Evolutionary conservation across 2,113 vertebrate genomes (phyloP).

Genomic region (Rattus rattus): DNA sequence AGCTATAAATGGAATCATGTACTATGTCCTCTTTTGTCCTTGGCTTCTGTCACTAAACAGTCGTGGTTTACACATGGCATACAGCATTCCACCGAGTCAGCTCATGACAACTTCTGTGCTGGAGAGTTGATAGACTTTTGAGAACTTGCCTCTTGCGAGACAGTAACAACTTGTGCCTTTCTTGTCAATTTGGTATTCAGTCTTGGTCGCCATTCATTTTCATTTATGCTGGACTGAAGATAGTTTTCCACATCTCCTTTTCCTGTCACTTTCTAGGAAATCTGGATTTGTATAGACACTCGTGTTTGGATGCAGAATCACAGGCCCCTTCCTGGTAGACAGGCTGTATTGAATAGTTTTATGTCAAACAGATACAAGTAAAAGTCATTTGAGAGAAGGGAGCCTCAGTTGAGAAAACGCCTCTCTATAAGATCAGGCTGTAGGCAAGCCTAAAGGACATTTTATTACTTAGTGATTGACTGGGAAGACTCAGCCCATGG

Average conservation of each 20-base stretch:
- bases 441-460: neutral
- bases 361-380: neutral
- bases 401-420: neutral
- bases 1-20: constrained; percentile 11
- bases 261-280: neutral
- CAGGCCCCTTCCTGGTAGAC: neutral
- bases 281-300: neutral
- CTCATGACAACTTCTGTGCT: neutral
- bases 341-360: neutral
- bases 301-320: neutral
- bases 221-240: neutral
- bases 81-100: neutral
- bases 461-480: neutral
- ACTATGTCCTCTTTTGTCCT: neutral
- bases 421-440: neutral
- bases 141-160: neutral
- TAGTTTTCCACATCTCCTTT: neutral
- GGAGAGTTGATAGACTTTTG: neutral
- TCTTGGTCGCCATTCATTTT: constrained; percentile 24
- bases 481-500: too few relatives aligned
- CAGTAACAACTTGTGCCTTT: neutral
- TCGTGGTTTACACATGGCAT: neutral
- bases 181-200: neutral
- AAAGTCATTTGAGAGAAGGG: neutral
- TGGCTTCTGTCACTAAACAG: constrained; percentile 12